These are phyloP conservation scores for Caerostris darwini DNA, from an alignment of 1,140 invertebrate species.

Conservation along the genomic window DNA sequence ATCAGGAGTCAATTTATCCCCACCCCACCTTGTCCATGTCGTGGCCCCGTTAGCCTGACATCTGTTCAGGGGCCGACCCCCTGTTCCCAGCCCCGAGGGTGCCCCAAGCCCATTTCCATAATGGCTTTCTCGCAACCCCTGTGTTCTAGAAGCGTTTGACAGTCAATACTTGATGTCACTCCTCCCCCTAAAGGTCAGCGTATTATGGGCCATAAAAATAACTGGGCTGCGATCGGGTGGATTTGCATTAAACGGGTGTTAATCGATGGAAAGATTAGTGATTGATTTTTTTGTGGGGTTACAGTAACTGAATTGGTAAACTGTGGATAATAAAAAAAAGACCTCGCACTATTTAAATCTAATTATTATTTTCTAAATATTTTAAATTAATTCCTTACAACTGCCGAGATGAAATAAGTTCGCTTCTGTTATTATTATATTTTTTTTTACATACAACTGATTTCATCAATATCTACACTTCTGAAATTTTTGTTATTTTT, in stretches of 20 bases:
- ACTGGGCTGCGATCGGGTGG: not conserved
- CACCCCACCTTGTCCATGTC: not conserved
- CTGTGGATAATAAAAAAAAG: too few species aligned
- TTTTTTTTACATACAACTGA: too few species aligned
- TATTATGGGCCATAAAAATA: constrained; percentile 27
- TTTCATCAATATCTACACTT: too few species aligned
- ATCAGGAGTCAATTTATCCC: constrained; percentile 62
- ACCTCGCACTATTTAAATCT: too few species aligned
- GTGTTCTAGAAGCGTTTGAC: not conserved
- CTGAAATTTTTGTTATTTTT: too few species aligned
- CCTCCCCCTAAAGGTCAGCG: not conserved
- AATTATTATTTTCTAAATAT: too few species aligned
- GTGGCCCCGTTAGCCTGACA: constrained; percentile 33
- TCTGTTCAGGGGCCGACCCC: constrained; percentile 46
- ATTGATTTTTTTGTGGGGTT: not conserved
- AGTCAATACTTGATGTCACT: constrained; percentile 27
- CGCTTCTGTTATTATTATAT: too few species aligned
- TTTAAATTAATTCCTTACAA: too few species aligned
- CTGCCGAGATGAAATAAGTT: too few species aligned
- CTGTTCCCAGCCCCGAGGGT: constrained; percentile 11
- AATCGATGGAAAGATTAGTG: not conserved
- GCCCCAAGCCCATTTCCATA: constrained; percentile 62
- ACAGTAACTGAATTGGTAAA: too few species aligned
- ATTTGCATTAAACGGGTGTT: constrained; percentile 17
- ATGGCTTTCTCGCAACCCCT: not conserved